Evolutionary conservation across 2,797 vertebrate genomes (phyloP).

Genomic region (Psittacula echo): DNA sequence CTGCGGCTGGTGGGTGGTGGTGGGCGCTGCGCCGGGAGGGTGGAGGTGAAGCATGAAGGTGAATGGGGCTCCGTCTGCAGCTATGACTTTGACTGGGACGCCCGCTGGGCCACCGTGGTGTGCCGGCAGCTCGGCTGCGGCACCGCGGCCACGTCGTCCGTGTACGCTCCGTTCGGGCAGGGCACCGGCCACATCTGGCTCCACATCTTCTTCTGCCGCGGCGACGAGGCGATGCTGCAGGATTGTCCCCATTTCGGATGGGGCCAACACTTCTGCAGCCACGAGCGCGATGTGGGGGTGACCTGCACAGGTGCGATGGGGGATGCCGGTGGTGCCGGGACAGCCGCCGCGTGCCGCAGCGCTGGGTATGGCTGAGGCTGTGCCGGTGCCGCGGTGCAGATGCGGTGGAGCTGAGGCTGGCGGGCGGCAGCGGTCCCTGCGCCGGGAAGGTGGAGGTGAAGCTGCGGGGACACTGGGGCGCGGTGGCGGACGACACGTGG

Average conservation of each 20-base stretch:
- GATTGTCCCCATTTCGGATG: rapidly evolving
- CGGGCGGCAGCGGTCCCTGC: neutral
- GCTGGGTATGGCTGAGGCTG: rapidly evolving
- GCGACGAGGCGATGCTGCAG: rapidly evolving
- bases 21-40: neutral
- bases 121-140: slow-evolving; percentile 31
- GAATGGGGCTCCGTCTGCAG: slow-evolving; percentile 12
- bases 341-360: rapidly evolving
- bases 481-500: rapidly evolving
- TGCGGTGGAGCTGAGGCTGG: neutral
- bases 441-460: slow-evolving; percentile 16
- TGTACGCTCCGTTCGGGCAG: rapidly evolving
- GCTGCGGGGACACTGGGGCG: neutral
- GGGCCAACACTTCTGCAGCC: neutral
- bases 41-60: neutral
- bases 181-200: neutral
- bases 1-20: neutral
- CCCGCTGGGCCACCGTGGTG: neutral
- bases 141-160: rapidly evolving
- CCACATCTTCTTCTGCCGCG: neutral
- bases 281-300: neutral
- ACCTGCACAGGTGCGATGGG: neutral
- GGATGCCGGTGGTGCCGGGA: rapidly evolving
- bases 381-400: neutral
- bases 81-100: neutral